Base-by-base conservation (phyloP, 2,797 vertebrate genomes). In the Melopsittacus undulatus region DNA sequence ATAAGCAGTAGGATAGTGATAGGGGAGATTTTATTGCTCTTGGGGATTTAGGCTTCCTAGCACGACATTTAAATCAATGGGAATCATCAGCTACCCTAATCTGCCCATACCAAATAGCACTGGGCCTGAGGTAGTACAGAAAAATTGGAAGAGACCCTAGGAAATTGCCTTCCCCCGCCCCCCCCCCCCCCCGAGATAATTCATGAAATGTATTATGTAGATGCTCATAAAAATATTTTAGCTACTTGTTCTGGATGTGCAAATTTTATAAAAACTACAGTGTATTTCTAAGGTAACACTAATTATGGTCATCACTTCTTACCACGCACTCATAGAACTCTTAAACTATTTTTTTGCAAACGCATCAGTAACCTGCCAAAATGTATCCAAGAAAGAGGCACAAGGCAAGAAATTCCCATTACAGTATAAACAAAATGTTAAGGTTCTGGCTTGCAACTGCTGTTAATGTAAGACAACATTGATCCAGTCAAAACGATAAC, bases 1-100 rank as follows among this genome's bases (percentile, higher is more conserved):
- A 93, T 96, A 97, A 96, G 96, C 90, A 96, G 74, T 86, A 88
- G 95, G 90, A 94, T 91, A 96, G 92, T 95, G 94, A 97, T 94
- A 95, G 82, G 95, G 92, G 87, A 91, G 91, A 93, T 96, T 93
- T 90, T 88, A 95, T 94, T 89, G 84, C 91, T 95, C 87, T 94
- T 95, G 91, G 91, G 93, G 75, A 94, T 96, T 96, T 96, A 84
- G 93, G 86, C 93, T 93, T 96, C 95, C 91, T 96, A 91, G 90
- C 84, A 97, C 42, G 11, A 91, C 85, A 90, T 95, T 97, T 95
- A 88, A 96, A 97, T 95, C 90, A 87, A 91, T 95, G 95, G 73
- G 84, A 95, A 95, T 87, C 92, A 96, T 94, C 95, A 96, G 82
- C 83, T 93, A 90, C 80, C 76, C 89, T 92, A 93, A 96, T 95